A percentile compares a stretch with the other conserved stretches of the same genome.
These are phyloP conservation scores for Pleuronectes platessa DNA, from an alignment of 2,113 vertebrate genomes.

Conservation along the genomic window DNA sequence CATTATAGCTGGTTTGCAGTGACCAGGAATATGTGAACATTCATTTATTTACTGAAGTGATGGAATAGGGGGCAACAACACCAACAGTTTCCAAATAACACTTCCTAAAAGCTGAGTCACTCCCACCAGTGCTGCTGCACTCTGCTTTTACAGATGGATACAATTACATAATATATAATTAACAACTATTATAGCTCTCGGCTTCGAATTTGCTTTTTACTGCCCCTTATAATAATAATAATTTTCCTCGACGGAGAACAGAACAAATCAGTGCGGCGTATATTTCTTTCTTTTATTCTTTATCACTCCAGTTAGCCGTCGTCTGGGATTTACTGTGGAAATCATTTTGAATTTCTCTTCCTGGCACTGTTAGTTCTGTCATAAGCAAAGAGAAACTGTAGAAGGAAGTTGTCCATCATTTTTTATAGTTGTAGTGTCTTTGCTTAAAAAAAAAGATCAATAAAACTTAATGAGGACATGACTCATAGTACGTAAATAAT, in stretches of 20 bases:
- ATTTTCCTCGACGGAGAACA: background rate
- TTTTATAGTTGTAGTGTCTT: background rate
- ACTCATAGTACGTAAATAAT: too few species aligned
- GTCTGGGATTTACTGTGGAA: background rate
- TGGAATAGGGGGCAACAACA: slow-evolving; percentile 8
- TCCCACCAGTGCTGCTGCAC: background rate
- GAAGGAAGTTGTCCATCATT: background rate
- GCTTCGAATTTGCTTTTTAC: background rate
- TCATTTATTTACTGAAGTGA: background rate
- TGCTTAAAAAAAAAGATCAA: background rate
- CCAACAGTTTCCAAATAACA: background rate
- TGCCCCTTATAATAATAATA: background rate
- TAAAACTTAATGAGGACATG: background rate
- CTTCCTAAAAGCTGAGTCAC: background rate
- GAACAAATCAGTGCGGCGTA: background rate
- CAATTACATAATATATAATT: slow-evolving; percentile 5
- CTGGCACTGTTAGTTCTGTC: background rate
- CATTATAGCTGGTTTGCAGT: background rate
- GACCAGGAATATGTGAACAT: background rate
- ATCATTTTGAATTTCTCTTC: too few species aligned
- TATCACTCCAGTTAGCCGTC: background rate
- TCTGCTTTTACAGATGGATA: background rate
- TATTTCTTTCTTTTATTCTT: background rate
- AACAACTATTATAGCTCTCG: background rate
- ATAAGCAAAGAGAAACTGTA: background rate